Evolutionary conservation across 2,888 invertebrate genomes (phyloP).

Genomic region (Diachrysia chrysitis): DNA sequence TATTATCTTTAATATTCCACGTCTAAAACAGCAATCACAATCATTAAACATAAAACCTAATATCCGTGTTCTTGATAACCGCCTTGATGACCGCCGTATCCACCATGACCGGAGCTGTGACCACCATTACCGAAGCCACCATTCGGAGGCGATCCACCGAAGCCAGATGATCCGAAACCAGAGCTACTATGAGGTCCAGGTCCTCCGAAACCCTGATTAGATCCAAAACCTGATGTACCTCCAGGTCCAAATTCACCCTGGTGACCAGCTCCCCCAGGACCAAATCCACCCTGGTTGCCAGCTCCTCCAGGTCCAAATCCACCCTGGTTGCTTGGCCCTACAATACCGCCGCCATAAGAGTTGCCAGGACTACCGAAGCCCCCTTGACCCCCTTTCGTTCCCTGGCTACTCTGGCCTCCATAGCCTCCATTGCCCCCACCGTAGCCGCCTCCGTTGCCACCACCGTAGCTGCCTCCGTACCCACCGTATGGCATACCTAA

Average conservation of each 20-base stretch:
- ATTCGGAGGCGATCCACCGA: slow-evolving; percentile 36
- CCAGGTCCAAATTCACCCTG: slow-evolving; percentile 34
- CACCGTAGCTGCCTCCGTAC: slow-evolving; percentile 23
- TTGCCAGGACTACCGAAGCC: background rate
- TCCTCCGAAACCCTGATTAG: slow-evolving; percentile 23
- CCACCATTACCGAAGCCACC: slow-evolving; percentile 39
- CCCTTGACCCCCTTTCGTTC: background rate
- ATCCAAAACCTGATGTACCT: slow-evolving; percentile 15
- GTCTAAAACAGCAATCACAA: background rate
- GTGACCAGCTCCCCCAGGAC: slow-evolving; percentile 29
- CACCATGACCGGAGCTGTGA: slow-evolving; percentile 19
- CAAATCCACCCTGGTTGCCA: slow-evolving; percentile 19
- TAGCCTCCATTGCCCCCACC: slow-evolving; percentile 28
- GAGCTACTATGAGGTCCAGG: slow-evolving; percentile 3
- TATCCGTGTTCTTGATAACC: slow-evolving; percentile 50
- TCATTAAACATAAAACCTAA: slow-evolving; percentile 19
- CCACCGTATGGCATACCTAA: slow-evolving; percentile 31
- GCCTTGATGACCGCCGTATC: slow-evolving; percentile 34
- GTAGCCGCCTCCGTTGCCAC: slow-evolving; percentile 13
- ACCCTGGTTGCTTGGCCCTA: background rate
- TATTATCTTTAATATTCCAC: background rate
- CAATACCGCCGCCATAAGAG: no score
- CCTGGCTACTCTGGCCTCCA: slow-evolving; percentile 11
- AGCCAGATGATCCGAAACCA: slow-evolving; percentile 24
- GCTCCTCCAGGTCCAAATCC: background rate